These are phyloP conservation scores for Ctena decussata DNA, from an alignment of 2,888 invertebrate species.

Conservation along the genomic window DNA sequence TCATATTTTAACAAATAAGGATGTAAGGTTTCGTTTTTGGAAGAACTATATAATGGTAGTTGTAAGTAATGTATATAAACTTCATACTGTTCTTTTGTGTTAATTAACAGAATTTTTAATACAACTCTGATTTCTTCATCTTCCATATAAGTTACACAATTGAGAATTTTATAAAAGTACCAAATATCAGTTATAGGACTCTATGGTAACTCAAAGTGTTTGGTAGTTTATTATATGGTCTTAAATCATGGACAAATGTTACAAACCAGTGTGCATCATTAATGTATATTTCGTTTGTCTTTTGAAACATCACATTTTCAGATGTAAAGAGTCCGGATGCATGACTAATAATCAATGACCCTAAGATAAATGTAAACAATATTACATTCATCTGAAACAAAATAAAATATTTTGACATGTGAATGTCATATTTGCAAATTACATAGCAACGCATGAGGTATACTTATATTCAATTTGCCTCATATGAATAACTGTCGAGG, in stretches of 20 bases:
- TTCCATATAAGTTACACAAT: constrained; percentile 19
- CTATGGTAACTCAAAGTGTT: constrained; percentile 13
- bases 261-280: constrained; percentile 26
- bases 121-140: constrained; percentile 16
- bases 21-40: too few species aligned
- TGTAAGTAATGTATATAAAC: too few species aligned
- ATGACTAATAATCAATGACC: background rate
- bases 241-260: constrained; percentile 35
- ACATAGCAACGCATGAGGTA: background rate
- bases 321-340: background rate
- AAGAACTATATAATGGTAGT: too few species aligned
- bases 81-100: constrained; percentile 9
- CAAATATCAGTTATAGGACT: constrained; percentile 31
- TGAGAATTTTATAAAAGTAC: constrained; percentile 32
- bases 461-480: background rate
- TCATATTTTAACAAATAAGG: too few species aligned
- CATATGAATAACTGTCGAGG: background rate
- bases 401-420: background rate
- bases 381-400: background rate
- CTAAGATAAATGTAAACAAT: background rate
- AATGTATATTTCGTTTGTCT: constrained; percentile 29
- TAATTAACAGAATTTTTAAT: constrained; percentile 14
- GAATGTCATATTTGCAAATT: background rate
- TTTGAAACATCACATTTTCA: constrained; percentile 31
- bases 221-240: constrained; percentile 4